Base-by-base conservation (phyloP, 2,888 invertebrate genomes). In the Drosophila eohydei region DNA sequence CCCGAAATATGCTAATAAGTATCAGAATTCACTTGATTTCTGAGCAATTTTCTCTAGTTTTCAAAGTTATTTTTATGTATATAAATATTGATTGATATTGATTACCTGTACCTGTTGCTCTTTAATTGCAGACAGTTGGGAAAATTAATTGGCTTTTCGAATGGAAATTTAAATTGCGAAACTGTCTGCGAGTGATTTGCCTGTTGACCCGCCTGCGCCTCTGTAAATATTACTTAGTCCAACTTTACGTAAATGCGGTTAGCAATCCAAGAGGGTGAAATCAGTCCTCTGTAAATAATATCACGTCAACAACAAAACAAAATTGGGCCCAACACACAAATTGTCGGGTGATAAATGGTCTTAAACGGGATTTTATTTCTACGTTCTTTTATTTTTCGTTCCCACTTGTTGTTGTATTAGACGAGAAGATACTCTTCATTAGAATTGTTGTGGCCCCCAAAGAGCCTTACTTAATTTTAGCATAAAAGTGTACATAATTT, bases 301-400 rank as follows among this genome's bases (percentile, higher is more conserved):
- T 80, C 80, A 89, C 81, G 87, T 84, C 83, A 81, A 72, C 81
- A 56, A 43, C 70, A 72, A 71, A 71, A 72, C 74, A 57, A 72
- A 79, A 81, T 83, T 74, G 74, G 66, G 69, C 70, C 60, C 64
- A 56, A n/a, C 48, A 30, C 63, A 85, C 88, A 88, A 83, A 83
- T 83, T 88, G 73, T 87, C 74, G 81, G 74, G 91, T 92, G 92
- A 92, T 92, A 92, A 92, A 92, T 92, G 91, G 91, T 89, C 92
- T 92, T 92, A 92, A 91, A 91, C 92, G 91, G 91, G 92, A 92
- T 92, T 92, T 92, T 91, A 88, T 89, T 92, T 90, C 62, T 9
- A 12, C 44, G 76, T 78, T 77, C 65, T 60, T 54, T 43, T 51
- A 44, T 63, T 46, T 28, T 2, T 52, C 5, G 21, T 12, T 38